These are phyloP conservation scores for Danionella dracula DNA, from an alignment of 2,797 vertebrate genomes.

Conservation along the genomic window DNA sequence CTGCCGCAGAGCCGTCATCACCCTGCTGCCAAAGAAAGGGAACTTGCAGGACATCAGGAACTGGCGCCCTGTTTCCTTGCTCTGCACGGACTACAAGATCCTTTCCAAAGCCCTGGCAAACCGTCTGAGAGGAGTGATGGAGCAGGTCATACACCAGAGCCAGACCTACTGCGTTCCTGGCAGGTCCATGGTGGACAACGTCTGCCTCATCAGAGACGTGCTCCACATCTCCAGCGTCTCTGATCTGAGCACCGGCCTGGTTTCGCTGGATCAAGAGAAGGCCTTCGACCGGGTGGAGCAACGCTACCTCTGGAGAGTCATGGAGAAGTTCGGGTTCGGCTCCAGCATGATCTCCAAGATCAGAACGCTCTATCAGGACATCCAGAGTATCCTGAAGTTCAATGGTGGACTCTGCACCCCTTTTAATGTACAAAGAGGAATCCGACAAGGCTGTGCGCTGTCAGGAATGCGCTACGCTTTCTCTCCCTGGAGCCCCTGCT, in stretches of 20 bases:
- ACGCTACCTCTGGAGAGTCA: not conserved
- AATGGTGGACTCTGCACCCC: no score
- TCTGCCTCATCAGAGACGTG: not conserved
- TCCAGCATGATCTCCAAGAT: no score
- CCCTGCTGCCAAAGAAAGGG: not conserved
- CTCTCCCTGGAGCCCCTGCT: no score
- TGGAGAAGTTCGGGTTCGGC: no score
- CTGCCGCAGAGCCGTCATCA: not conserved
- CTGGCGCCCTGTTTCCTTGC: not conserved
- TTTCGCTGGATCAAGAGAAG: not conserved
- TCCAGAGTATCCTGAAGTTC: no score
- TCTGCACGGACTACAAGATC: not conserved
- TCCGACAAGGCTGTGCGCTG: no score
- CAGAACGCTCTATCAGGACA: no score
- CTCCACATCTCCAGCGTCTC: not conserved
- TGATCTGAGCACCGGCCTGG: not conserved
- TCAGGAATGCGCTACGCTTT: no score
- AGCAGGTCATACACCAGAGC: not conserved
- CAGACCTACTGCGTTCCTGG: not conserved
- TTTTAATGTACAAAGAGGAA: no score
- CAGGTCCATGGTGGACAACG: not conserved
- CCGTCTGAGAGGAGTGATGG: not conserved
- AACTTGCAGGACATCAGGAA: not conserved
- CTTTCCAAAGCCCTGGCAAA: not conserved
- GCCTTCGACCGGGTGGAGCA: not conserved